These are phyloP conservation scores for Orthonychiurus folsomi DNA, from an alignment of 2,888 invertebrate genomes.

Conservation along the genomic window DNA sequence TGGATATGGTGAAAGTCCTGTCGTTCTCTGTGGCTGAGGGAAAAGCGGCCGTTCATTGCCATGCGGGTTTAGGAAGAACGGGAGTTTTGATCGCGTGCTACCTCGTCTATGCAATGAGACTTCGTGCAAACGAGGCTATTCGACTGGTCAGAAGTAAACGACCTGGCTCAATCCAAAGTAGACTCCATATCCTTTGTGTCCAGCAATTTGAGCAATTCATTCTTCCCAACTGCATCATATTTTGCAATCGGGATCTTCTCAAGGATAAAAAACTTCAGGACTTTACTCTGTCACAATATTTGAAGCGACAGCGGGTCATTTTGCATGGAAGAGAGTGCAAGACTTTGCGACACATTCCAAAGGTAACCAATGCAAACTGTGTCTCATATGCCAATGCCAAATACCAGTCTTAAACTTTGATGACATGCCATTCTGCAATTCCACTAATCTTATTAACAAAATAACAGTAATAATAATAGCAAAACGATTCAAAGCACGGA, in stretches of 20 bases:
- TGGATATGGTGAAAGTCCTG: constrained; percentile 84
- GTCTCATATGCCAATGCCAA: neutral
- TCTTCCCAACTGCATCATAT: constrained; percentile 65
- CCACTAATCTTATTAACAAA: neutral
- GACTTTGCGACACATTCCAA: constrained; percentile 64
- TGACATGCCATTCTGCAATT: neutral
- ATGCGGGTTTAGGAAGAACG: constrained; percentile 75
- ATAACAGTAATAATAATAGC: neutral
- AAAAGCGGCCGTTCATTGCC: constrained; percentile 76
- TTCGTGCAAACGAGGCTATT: constrained; percentile 69
- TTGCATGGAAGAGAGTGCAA: constrained; percentile 72
- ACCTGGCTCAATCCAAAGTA: constrained; percentile 70
- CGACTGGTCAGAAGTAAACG: constrained; percentile 65
- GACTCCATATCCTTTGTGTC: constrained; percentile 69
- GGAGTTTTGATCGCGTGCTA: constrained; percentile 81
- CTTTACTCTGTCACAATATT: constrained; percentile 61
- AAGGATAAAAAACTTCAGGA: constrained; percentile 50
- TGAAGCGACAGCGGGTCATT: constrained; percentile 60
- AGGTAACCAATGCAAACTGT: constrained; percentile 51
- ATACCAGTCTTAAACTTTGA: constrained; percentile 1
- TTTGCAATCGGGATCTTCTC: constrained; percentile 52
- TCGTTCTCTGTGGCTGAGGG: constrained; percentile 74
- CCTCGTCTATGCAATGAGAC: constrained; percentile 66
- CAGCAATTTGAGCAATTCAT: constrained; percentile 73
- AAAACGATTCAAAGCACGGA: neutral